Base-by-base conservation (phyloP, 2,113 vertebrate genomes). In the Chionodraco myersi region DNA sequence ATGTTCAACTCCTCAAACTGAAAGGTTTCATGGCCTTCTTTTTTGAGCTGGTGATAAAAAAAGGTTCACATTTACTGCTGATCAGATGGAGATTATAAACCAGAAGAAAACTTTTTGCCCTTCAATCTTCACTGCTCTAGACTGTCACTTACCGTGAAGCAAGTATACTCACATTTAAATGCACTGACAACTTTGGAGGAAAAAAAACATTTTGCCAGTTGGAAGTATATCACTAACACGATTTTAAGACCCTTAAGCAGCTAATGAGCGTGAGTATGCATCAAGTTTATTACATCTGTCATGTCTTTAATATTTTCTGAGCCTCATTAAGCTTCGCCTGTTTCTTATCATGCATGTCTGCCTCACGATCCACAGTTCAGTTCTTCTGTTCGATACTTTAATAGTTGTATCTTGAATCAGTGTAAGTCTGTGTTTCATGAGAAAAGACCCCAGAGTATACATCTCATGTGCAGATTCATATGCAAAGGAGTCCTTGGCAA, bases 301-400 rank as follows among this genome's bases (percentile, higher is more conserved):
- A 12, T 2, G 5, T 15, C 34, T 10, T 67, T 45, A 0, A 26
- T 51, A 16, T 60, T 59, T 36, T 36, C 44, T 47, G 60, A 75
- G 66, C 15, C 7, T 63, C 45, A 58, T 60, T 18, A 23, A 23
- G 63, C 49, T 47, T 73, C 52, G 30, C 45, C 65, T 3, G 23
- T 16, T 52, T 71, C 21, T 61, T 56, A 30, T 56, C 49, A 59
- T 1, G 53, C 56, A 54, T 63, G 64, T 6, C 36, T 65, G 48
- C 68, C 9, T 83, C 73, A 3, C 41, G 52, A 23, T 52, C 57
- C 51, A 45, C 74, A 49, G 4, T 18, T 13, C 62, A 63, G 69
- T 41, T 41, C 36, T 41, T 44, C 51, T 62, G 30, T 34, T 2
- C 69, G 47, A 51, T 4, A 23, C 53, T 11, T 56, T 14, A 51